These are phyloP conservation scores for Hucho hucho DNA, from an alignment of 2,113 vertebrate species.

Conservation along the genomic window DNA sequence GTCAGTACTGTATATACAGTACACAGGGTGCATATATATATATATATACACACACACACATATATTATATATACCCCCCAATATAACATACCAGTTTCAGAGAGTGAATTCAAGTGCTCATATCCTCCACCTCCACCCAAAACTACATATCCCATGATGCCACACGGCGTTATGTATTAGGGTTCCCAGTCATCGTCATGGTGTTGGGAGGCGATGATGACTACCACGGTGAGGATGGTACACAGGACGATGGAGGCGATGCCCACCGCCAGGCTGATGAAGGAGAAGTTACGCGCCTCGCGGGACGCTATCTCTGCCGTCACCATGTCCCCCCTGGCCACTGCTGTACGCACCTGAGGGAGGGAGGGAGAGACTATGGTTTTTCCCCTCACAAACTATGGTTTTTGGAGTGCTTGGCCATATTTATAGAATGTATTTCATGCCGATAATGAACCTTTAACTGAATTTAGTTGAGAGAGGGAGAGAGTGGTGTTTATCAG, in stretches of 20 bases:
- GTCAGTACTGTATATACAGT: constrained; percentile 45
- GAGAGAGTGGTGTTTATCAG: not conserved
- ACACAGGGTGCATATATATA: constrained; percentile 29
- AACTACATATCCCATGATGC: not conserved
- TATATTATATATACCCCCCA: not conserved
- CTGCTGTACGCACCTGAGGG: constrained; percentile 85
- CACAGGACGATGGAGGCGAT: constrained; percentile 92
- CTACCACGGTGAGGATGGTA: constrained; percentile 91
- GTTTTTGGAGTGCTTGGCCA: no score
- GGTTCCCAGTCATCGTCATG: constrained; percentile 93
- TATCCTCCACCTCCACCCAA: constrained; percentile 28
- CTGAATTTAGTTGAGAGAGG: not conserved
- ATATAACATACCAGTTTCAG: constrained; percentile 33
- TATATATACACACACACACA: no score
- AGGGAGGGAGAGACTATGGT: not conserved
- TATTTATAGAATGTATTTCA: not conserved
- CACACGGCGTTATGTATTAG: constrained; percentile 49
- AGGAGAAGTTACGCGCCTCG: constrained; percentile 92
- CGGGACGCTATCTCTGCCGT: constrained; percentile 91
- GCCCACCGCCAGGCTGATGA: constrained; percentile 92
- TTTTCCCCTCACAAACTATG: not conserved
- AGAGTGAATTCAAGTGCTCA: constrained; percentile 38
- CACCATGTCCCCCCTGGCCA: constrained; percentile 89
- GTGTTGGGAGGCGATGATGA: constrained; percentile 94
- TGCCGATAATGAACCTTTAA: no score